phyloP scores from a whole-genome alignment of 2,888 invertebrate species.

The Acrocyrtus sp. region DNA sequence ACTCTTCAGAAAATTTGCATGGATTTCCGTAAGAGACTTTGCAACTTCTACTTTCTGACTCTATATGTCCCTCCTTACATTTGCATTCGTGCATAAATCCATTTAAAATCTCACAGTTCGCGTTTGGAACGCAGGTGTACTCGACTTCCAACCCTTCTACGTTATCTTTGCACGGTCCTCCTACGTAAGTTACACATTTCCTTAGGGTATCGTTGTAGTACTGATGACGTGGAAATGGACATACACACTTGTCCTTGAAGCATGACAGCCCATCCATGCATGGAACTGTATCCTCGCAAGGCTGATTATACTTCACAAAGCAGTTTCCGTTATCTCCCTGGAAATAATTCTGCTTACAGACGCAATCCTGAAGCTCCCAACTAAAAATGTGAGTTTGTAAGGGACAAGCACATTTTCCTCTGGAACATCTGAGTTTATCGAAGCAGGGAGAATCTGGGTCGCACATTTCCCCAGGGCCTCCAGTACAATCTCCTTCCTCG shows the following conservation, averaged over 20 bases:
- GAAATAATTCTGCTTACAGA: neutral
- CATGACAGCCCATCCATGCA: conserved; percentile 4
- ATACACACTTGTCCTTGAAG: conserved; percentile 10
- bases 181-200: conserved; percentile 16
- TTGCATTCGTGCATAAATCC: conserved; percentile 8
- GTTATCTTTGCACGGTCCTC: conserved; percentile 1
- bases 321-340: neutral
- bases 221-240: conserved; percentile 16
- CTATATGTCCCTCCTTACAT: conserved; percentile 11
- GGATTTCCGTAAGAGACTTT: conserved; percentile 17
- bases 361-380: no score
- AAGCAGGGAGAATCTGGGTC: no score
- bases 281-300: neutral
- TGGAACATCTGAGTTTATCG: no score
- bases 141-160: neutral
- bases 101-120: conserved; percentile 8
- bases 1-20: conserved; percentile 2
- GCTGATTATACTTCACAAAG: neutral
- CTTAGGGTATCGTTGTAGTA: conserved; percentile 2
- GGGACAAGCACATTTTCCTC: no score
- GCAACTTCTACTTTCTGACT: conserved; percentile 5
- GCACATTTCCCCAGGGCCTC: no score
- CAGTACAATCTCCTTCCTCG: no score
- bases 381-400: no score
- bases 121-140: conserved; percentile 4